Evolutionary conservation across 2,113 vertebrate species (phyloP), one percentile per base, ranked within the genome.

Genomic region (Paraplagusia blochii): DNA sequence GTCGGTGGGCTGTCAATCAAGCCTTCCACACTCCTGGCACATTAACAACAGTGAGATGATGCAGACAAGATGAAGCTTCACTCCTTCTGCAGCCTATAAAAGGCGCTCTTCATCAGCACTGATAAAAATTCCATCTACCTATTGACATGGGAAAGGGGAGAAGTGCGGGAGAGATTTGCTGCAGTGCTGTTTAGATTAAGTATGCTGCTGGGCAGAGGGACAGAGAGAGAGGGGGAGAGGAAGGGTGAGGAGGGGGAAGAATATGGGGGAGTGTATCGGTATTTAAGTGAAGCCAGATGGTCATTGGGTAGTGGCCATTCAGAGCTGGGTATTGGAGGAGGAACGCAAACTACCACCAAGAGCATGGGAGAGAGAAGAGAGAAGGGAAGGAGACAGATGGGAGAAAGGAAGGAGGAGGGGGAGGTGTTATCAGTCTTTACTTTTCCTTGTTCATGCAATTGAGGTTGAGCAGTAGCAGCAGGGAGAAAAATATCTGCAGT

Each of bases 51-150:
- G 35, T n/a, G 29, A 70, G 52, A 8, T 22, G 44, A 67, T 54
- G 75, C 53, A 61, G 33, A 64, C 22, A 29, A 29, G 52, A 60
- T 14, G 51, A 57, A 56, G 22, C 19, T 36, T 33, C 53, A 33
- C 64, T 75, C 60, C 58, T 73, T 76, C 22, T 63, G 59, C 18
- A 8, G 60, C 46, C 59, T 63, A 34, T 69, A 81, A 76, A 85
- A 80, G 63, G 45, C 69, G 19, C 15, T 44, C 69, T 76, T 77
- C 63, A 76, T 77, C 80, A 80, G 76, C 53, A 45, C 45, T 72
- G 68, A 81, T 80, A 46, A 78, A 73, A 76, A 73, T 56, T 75
- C 76, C 66, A 68, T 84, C 54, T 74, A 60, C 62, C 79, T 71
- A 81, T 81, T 45, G 34, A 60, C 61, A 57, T 50, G 57, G 54